Conservation (phyloP, 2,113 vertebrate species). For the Peromyscus polionotus region DNA sequence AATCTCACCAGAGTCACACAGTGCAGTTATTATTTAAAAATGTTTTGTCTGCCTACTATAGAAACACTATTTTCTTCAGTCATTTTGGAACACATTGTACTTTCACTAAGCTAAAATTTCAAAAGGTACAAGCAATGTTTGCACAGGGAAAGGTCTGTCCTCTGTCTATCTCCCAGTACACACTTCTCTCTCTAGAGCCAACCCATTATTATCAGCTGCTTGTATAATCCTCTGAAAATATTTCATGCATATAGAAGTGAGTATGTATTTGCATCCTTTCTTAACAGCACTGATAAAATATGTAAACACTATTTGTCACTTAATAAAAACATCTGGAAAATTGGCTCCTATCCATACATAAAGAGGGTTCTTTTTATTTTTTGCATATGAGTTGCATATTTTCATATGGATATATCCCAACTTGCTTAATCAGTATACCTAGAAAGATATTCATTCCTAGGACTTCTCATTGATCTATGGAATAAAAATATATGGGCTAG, state of each 20-base stretch:
- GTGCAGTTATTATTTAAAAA: slow-evolving; percentile 45
- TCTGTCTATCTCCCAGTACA: background rate
- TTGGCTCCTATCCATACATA: background rate
- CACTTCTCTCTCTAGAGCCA: slow-evolving; percentile 22
- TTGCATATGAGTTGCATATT: background rate
- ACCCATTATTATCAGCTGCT: slow-evolving; percentile 25
- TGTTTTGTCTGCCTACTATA: slow-evolving; percentile 10
- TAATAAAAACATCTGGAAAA: slow-evolving; percentile 46
- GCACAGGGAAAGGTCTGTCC: slow-evolving; percentile 24
- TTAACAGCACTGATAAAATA: background rate
- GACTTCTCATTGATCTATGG: background rate
- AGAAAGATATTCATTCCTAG: background rate
- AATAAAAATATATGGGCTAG: slow-evolving; percentile 1
- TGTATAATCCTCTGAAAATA: slow-evolving; percentile 34
- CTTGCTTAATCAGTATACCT: slow-evolving; percentile 2
- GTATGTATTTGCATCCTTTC: background rate
- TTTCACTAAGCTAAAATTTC: slow-evolving; percentile 58
- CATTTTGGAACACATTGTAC: slow-evolving; percentile 25
- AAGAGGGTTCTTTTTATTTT: background rate
- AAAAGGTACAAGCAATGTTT: slow-evolving; percentile 36
- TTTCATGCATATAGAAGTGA: slow-evolving; percentile 15
- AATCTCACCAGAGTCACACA: background rate
- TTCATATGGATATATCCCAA: background rate
- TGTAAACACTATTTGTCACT: slow-evolving; percentile 15
- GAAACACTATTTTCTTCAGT: slow-evolving; percentile 49